Evolutionary conservation across 1,140 invertebrate species (phyloP).

Genomic region (Eupeodes corollae): DNA sequence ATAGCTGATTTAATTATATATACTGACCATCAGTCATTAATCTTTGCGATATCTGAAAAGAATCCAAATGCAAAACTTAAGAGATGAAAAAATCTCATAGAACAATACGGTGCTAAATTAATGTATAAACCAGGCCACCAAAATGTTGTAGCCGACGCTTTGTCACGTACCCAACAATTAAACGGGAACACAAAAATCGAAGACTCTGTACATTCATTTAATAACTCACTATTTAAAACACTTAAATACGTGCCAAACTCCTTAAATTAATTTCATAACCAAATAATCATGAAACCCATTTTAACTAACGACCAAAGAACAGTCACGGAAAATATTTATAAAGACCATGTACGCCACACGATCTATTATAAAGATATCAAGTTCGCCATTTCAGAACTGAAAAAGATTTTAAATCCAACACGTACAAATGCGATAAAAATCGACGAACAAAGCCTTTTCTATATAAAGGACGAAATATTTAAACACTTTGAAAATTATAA

Average conservation of each 20-base stretch:
- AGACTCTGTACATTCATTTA: not conserved
- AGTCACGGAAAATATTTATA: not conserved
- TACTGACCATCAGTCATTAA: conserved; percentile 30
- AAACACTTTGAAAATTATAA: too few relatives aligned
- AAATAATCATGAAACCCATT: not conserved
- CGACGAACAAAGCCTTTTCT: conserved; percentile 2
- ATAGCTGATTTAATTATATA: conserved; percentile 13
- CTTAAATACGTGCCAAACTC: not conserved
- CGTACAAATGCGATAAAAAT: not conserved
- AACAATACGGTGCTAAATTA: conserved; percentile 30
- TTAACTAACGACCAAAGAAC: not conserved
- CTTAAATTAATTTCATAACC: conserved; percentile 3
- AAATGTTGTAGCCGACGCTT: conserved; percentile 9
- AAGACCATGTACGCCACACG: not conserved
- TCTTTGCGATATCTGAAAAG: too few relatives aligned
- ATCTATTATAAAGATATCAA: not conserved
- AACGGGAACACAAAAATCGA: not conserved
- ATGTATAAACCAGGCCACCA: conserved; percentile 12
- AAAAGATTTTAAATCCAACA: not conserved
- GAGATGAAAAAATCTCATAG: too few relatives aligned
- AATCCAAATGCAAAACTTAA: conserved; percentile 28
- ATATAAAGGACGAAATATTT: too few relatives aligned
- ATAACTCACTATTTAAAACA: not conserved
- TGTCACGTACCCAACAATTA: too few relatives aligned
- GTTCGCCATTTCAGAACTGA: not conserved